Evolutionary conservation across 2,113 vertebrate species (phyloP), one percentile per base, ranked within the genome.

Genomic region (Mustela lutreola): DNA sequence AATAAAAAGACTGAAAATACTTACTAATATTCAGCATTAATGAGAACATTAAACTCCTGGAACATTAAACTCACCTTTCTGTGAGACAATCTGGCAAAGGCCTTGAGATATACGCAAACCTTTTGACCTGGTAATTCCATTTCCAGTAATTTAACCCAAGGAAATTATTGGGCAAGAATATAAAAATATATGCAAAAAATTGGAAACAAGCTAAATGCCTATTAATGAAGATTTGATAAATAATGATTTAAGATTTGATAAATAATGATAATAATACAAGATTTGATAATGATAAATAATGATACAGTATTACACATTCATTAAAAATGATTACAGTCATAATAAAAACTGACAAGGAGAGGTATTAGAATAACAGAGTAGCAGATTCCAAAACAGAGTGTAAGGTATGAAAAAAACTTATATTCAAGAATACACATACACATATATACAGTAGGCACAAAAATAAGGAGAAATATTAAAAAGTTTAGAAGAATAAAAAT

Each of bases 201-300:
- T 84, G 5, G 80, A 90, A 95, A 84, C 0, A 79, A 93, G 71
- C 22, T 80, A 95, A 91, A 95, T 65, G 62, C 14, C 36, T 84
- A 75, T 26, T 88, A 91, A 76, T 28, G 67, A 28, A 73, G 36
- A 95, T 58, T 7, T 93, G 53, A 24, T 84, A 90, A 93, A 53
- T 65, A 93, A 48, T 84, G 63, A 80, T 33, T 82, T 1, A 63
- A 18, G 21, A 45, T 45, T 45, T 45, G 42, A 45, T 45, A 45
- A 45, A 45, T 45, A 45, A 45, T 45, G 42, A 45, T 45, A 45
- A 45, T 45, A 45, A 45, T 45, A 45, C 6, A 28, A 73, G 36
- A 95, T 58, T 9, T 93, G 53, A 24, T 84, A 92, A 93, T 93
- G 53, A 24, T 84, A 92, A 93, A 53, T 65, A 93, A 48, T 88